phyloP scores from a whole-genome alignment of 1,140 invertebrate genomes.

The Bombus impatiens region DNA sequence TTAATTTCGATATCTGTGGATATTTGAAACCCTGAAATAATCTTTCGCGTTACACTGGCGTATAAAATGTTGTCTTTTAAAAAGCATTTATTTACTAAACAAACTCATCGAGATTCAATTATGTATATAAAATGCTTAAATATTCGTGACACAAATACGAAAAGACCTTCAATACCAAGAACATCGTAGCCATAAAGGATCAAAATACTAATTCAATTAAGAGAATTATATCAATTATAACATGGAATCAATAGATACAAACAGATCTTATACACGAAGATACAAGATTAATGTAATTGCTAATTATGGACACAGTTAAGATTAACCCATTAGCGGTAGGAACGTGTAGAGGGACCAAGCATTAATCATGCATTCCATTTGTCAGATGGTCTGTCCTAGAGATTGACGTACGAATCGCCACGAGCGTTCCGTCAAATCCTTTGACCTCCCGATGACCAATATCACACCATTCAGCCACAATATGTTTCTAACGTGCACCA shows the following conservation, averaged over 20 bases:
- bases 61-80: too few relatives aligned
- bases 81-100: too few relatives aligned
- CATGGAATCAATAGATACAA: background rate
- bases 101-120: too few relatives aligned
- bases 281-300: background rate
- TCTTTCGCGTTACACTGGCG: too few relatives aligned
- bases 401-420: constrained; percentile 50
- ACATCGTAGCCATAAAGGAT: too few relatives aligned
- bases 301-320: constrained; percentile 29
- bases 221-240: background rate
- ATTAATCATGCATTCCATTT: constrained; percentile 51
- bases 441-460: constrained; percentile 27
- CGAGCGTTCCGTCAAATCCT: constrained; percentile 43
- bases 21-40: too few relatives aligned
- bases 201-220: background rate
- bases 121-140: background rate
- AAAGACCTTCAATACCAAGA: background rate
- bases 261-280: background rate
- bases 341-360: background rate
- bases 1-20: too few relatives aligned
- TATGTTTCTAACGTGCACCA: constrained; percentile 14
- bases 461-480: background rate
- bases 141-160: background rate
- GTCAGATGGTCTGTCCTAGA: constrained; percentile 36
- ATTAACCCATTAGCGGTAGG: constrained; percentile 11